Conservation (phyloP, 2,888 invertebrate species). For the Chromoteleia sp. region DNA sequence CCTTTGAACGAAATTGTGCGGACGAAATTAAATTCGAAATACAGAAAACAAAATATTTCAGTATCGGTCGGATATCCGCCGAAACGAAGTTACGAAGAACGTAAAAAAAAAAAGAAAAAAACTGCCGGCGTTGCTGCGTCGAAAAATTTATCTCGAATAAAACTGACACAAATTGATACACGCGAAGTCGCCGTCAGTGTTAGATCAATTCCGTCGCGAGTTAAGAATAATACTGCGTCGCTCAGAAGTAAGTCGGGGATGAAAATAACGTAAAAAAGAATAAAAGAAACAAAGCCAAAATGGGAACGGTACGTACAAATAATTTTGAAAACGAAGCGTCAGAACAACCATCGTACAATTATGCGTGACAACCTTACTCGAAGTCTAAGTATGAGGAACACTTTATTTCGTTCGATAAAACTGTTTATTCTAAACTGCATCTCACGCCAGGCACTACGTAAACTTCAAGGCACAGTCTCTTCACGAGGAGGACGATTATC, state of each 20-base stretch:
- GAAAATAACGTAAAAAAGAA: neutral
- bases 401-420: slow-evolving; percentile 61
- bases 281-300: neutral
- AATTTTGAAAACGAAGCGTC: neutral
- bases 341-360: slow-evolving; percentile 18
- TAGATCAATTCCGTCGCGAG: slow-evolving; percentile 22
- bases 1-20: slow-evolving; percentile 42
- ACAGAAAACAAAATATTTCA: slow-evolving; percentile 30
- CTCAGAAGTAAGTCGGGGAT: neutral
- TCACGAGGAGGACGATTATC: slow-evolving; percentile 61
- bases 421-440: slow-evolving; percentile 57
- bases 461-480: slow-evolving; percentile 69
- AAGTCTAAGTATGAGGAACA: slow-evolving; percentile 59
- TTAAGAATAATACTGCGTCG: slow-evolving; percentile 31
- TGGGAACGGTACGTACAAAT: too few relatives aligned
- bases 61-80: slow-evolving; percentile 6
- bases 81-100: slow-evolving; percentile 12
- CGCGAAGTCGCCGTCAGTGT: slow-evolving; percentile 16
- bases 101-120: slow-evolving; percentile 16
- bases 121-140: neutral
- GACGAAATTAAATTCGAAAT: slow-evolving; percentile 32
- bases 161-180: slow-evolving; percentile 22
- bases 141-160: slow-evolving; percentile 14
- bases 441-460: slow-evolving; percentile 66
- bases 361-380: slow-evolving; percentile 37